These are phyloP conservation scores for Upupa epops DNA, from an alignment of 2,113 vertebrate species.

Conservation along the genomic window DNA sequence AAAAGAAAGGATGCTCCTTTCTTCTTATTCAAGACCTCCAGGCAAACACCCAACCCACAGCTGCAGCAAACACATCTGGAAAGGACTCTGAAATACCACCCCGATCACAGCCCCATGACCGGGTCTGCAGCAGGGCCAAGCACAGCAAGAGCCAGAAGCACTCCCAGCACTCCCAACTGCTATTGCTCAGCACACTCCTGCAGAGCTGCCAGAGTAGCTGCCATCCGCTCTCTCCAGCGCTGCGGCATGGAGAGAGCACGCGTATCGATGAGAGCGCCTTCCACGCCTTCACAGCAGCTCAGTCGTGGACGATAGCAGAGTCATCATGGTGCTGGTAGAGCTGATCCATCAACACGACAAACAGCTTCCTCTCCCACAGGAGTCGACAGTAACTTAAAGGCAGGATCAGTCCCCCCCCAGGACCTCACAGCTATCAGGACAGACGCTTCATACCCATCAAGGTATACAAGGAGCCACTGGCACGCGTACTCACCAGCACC, in stretches of 20 bases:
- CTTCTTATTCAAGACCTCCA: not conserved
- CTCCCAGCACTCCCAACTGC: conserved; percentile 41
- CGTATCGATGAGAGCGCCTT: not conserved
- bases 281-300: not conserved
- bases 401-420: not conserved
- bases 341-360: not conserved
- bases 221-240: not conserved
- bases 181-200: not conserved
- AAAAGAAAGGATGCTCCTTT: not conserved
- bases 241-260: not conserved
- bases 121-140: not conserved
- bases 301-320: not conserved
- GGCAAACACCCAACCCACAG: not conserved
- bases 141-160: conserved; percentile 20
- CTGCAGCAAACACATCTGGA: conserved; percentile 30
- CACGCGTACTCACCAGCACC: conserved; percentile 59
- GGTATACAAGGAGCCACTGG: not conserved
- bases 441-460: accelerated
- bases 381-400: not conserved
- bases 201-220: not conserved
- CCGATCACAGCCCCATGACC: not conserved
- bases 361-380: not conserved
- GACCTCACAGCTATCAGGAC: not conserved
- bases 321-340: not conserved
- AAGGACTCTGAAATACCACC: conserved; percentile 43